A percentile compares a stretch with the other conserved stretches of the same genome.
Conservation (phyloP, 2,113 vertebrate genomes). For the Cynocephalus volans region DNA sequence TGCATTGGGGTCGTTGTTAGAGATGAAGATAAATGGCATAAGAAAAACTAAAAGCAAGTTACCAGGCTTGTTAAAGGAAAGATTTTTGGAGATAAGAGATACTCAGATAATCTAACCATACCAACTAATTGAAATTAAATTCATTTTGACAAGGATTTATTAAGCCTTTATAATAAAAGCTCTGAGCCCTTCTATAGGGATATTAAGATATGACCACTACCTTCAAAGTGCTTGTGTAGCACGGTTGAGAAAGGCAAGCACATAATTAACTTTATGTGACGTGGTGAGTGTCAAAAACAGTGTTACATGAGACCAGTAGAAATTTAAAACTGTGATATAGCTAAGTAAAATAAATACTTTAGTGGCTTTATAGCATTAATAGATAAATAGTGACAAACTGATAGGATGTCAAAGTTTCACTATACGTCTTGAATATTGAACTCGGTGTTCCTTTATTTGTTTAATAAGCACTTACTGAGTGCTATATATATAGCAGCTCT, state of each 20-base stretch:
- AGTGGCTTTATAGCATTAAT: background rate
- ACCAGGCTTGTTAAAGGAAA: background rate
- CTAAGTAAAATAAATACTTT: background rate
- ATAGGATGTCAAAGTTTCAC: background rate
- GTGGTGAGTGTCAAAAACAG: constrained; percentile 15
- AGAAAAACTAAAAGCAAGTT: constrained; percentile 30
- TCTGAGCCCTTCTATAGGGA: background rate
- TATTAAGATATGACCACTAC: background rate
- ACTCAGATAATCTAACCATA: constrained; percentile 10
- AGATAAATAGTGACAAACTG: background rate
- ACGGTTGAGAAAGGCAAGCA: background rate
- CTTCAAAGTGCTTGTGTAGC: background rate
- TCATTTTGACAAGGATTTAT: constrained; percentile 40
- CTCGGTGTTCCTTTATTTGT: background rate
- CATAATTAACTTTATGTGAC: background rate
- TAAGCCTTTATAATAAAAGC: background rate
- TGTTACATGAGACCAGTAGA: background rate
- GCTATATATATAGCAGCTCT: background rate
- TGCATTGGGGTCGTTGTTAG: background rate
- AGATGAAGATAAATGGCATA: background rate
- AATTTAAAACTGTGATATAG: background rate
- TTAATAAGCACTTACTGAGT: constrained; percentile 31
- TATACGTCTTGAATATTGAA: constrained; percentile 1
- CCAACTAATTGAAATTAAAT: constrained; percentile 58
- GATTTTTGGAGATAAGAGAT: constrained; percentile 20